phyloP scores from a whole-genome alignment of 2,113 vertebrate genomes.

The Eptesicus fuscus region DNA sequence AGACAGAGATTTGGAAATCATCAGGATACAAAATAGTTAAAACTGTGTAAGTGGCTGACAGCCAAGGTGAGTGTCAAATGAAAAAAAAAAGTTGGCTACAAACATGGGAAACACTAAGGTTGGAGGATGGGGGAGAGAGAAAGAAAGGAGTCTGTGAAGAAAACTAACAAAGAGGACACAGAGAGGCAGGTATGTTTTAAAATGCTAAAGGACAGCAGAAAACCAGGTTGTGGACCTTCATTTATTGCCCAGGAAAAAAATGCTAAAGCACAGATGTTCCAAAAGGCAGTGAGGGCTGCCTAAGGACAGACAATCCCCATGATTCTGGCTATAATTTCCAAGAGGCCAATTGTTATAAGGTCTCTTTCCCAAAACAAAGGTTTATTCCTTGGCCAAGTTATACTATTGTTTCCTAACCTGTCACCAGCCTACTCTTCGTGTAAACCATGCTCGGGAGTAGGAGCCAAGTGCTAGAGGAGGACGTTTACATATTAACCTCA shows the following conservation, averaged over 20 bases:
- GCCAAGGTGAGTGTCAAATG: neutral
- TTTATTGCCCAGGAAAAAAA: neutral
- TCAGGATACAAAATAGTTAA: neutral
- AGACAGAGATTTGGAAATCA: neutral
- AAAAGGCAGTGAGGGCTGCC: neutral
- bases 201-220: neutral
- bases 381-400: neutral
- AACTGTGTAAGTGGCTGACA: neutral
- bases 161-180: neutral
- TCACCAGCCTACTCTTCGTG: neutral
- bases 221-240: neutral
- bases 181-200: neutral
- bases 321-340: neutral
- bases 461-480: neutral
- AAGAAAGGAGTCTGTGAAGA: neutral
- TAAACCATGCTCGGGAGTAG: neutral
- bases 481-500: neutral
- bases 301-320: neutral
- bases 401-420: neutral
- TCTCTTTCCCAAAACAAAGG: constrained; percentile 19
- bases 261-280: neutral
- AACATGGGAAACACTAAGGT: neutral
- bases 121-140: neutral
- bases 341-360: neutral
- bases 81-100: constrained; percentile 34